Percentiles rank a stretch among this genome's conserved stretches.
Conservation (phyloP, 2,113 vertebrate genomes). For the Dasyprocta punctata region DNA sequence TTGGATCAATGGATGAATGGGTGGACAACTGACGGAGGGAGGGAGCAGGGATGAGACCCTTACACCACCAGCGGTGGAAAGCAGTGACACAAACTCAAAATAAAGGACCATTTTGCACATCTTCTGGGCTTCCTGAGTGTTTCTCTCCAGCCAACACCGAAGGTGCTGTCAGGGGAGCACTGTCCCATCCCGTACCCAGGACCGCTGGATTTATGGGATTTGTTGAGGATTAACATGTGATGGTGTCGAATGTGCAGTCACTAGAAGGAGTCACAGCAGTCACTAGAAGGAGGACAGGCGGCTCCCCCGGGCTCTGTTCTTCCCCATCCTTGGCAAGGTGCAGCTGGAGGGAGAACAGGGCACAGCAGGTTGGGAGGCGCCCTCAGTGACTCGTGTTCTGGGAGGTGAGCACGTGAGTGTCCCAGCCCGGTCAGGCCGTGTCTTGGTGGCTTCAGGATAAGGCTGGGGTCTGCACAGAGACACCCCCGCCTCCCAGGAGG, state of each 20-base stretch:
- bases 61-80: neutral
- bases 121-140: neutral
- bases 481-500: neutral
- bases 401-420: neutral
- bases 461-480: neutral
- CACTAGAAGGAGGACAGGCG: neutral
- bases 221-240: too few relatives aligned
- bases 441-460: neutral
- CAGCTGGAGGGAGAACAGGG: neutral
- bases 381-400: neutral
- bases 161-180: neutral
- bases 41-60: neutral
- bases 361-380: neutral
- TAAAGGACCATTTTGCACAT: neutral
- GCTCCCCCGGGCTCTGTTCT: neutral
- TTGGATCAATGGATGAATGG: neutral
- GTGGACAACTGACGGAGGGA: neutral
- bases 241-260: neutral
- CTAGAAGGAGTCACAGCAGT: neutral
- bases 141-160: neutral
- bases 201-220: neutral
- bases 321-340: neutral
- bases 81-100: neutral
- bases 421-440: neutral
- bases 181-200: neutral